Percentiles rank a stretch among this genome's conserved stretches.
phyloP scores from a whole-genome alignment of 2,797 vertebrate genomes.

The Danio aesculapii region DNA sequence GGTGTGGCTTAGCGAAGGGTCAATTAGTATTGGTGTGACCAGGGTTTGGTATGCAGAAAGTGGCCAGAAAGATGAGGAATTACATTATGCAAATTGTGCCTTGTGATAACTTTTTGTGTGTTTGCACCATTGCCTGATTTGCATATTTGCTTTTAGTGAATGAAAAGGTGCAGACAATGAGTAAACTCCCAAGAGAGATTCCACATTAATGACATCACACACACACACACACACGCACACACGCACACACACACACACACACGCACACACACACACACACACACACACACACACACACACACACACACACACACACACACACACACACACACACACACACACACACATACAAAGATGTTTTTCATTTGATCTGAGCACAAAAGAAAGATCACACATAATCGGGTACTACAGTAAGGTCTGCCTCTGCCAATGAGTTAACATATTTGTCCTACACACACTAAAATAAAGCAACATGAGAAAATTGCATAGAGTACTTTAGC shows the following conservation, averaged over 20 bases:
- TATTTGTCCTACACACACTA: neutral
- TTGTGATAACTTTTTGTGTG: neutral
- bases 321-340: no score
- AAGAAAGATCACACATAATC: neutral
- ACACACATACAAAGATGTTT: neutral
- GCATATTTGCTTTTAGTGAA: slow-evolving; percentile 7
- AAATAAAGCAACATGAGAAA: neutral
- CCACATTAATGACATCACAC: neutral
- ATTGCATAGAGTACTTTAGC: no score
- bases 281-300: no score
- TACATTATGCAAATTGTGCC: neutral
- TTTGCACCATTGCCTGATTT: neutral
- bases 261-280: no score
- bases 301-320: no score
- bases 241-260: no score
- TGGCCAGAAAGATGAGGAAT: neutral
- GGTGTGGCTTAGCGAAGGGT: no score
- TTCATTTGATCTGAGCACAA: neutral
- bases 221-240: no score
- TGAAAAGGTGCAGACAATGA: neutral
- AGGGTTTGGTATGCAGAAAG: neutral
- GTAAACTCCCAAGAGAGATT: slow-evolving; percentile 6
- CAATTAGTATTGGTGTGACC: no score
- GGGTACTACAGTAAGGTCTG: neutral
- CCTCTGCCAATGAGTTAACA: neutral